Conservation (phyloP, 2,113 vertebrate genomes). For the Falco punctatus region DNA sequence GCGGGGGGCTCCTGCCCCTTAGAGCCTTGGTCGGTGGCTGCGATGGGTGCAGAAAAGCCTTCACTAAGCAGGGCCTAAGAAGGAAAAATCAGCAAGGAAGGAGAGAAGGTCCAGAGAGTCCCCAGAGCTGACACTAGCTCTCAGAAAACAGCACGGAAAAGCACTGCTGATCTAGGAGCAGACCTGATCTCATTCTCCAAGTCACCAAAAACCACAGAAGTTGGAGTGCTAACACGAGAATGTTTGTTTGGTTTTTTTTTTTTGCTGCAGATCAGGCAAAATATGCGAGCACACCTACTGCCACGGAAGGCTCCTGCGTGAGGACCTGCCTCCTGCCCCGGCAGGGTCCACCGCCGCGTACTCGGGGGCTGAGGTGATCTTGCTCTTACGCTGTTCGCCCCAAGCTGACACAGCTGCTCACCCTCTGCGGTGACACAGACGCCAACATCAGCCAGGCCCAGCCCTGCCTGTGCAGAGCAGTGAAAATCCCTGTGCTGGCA, state of each 20-base stretch:
- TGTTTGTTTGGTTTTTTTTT: too few relatives aligned
- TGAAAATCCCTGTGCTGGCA: neutral
- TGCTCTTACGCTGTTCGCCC: neutral
- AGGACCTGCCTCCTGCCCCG: neutral
- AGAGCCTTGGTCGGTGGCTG: neutral
- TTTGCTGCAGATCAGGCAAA: neutral
- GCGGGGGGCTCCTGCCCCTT: neutral
- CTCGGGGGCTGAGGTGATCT: neutral
- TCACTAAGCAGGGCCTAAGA: neutral
- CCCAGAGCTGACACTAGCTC: neutral
- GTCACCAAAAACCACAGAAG: neutral
- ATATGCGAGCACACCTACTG: neutral
- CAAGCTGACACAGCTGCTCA: neutral
- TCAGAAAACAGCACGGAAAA: neutral
- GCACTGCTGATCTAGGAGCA: neutral
- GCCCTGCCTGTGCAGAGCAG: neutral
- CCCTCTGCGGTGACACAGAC: neutral
- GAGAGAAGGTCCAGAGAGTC: neutral
- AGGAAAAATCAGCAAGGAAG: neutral
- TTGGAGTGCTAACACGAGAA: neutral
- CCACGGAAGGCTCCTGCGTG: neutral
- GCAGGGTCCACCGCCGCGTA: neutral
- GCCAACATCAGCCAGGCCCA: neutral
- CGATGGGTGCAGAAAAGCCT: neutral
- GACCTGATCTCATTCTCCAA: neutral